Conservation (phyloP, 2,797 vertebrate genomes). For the Channa striata region DNA sequence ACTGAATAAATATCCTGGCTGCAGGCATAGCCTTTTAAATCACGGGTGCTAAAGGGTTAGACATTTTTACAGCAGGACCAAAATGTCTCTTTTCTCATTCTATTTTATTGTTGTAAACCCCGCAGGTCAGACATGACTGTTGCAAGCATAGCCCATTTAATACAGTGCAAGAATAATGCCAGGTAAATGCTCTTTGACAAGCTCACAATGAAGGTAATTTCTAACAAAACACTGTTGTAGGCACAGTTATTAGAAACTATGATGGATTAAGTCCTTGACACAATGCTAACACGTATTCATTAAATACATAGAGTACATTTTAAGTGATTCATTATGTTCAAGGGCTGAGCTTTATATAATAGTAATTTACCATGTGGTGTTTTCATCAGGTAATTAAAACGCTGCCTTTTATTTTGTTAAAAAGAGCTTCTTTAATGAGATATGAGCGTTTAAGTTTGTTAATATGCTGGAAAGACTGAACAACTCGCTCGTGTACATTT, state of each 20-base stretch:
- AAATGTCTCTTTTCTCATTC: neutral
- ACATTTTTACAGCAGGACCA: neutral
- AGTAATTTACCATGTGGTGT: too few species aligned
- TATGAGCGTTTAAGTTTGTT: too few species aligned
- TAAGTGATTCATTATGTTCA: too few species aligned
- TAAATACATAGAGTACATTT: neutral
- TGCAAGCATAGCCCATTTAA: neutral
- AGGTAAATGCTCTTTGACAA: neutral
- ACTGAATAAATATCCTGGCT: conserved; percentile 7
- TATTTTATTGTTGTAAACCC: neutral
- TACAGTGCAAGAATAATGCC: neutral
- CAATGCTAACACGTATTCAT: neutral
- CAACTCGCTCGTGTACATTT: too few species aligned
- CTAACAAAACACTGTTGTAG: neutral
- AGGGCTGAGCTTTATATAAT: too few species aligned
- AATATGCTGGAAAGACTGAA: too few species aligned
- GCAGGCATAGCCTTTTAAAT: neutral
- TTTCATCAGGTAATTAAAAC: neutral
- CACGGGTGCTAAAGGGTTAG: conserved; percentile 1
- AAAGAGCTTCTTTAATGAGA: too few species aligned
- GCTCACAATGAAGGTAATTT: neutral
- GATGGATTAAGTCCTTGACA: neutral
- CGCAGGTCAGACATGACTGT: neutral
- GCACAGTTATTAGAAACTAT: too few species aligned
- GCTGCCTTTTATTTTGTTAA: too few species aligned